Percentiles rank a stretch among this genome's conserved stretches.
phyloP scores from a whole-genome alignment of 2,888 invertebrate species.

The Tridacna crocea region DNA sequence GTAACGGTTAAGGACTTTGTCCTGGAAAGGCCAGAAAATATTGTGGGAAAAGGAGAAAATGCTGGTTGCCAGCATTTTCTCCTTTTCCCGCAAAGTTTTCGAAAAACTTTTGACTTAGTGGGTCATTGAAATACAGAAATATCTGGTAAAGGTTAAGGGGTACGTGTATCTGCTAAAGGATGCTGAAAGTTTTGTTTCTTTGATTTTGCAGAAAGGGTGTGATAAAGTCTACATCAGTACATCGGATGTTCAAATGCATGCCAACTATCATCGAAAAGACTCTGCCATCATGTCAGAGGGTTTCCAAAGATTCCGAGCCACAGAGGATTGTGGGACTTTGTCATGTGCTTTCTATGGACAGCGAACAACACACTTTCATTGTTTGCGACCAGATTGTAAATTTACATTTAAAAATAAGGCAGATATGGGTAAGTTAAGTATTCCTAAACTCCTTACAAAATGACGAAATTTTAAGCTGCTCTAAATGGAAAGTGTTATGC shows the following conservation, averaged over 20 bases:
- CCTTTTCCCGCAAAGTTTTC: too few species aligned
- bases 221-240: conserved; percentile 98
- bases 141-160: too few species aligned
- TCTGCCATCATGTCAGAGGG: conserved; percentile 99
- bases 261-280: conserved; percentile 98
- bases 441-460: background rate
- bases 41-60: too few species aligned
- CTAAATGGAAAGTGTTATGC: background rate
- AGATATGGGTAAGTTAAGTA: conserved; percentile 95
- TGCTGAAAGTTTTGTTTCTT: conserved; percentile 17
- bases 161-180: too few species aligned
- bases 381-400: conserved; percentile 94
- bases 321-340: conserved; percentile 96
- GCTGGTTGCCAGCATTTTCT: too few species aligned
- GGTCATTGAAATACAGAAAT: too few species aligned
- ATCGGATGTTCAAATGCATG: conserved; percentile 99
- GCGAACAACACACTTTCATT: conserved; percentile 98
- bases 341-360: conserved; percentile 97
- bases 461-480: background rate
- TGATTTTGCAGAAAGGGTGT: conserved; percentile 85
- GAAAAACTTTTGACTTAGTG: too few species aligned
- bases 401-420: conserved; percentile 99
- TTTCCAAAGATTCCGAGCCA: conserved; percentile 97
- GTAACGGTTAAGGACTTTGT: too few species aligned
- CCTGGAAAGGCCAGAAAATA: too few species aligned